Base-by-base conservation (phyloP, 1,140 invertebrate species). In the Ips typographus region DNA sequence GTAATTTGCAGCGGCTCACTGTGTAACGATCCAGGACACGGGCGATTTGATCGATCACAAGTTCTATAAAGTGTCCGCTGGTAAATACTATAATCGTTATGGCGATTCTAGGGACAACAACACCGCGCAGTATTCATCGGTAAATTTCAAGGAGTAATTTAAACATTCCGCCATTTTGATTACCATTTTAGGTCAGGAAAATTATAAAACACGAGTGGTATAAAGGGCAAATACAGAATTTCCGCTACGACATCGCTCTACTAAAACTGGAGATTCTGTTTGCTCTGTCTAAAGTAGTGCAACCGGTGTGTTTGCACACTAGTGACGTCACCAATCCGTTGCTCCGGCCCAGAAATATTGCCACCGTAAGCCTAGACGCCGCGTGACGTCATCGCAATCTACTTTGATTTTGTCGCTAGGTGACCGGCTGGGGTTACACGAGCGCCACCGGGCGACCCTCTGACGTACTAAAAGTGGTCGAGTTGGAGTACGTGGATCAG, bases 361-460 rank as follows among this genome's bases (percentile, higher is more conserved):
- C 57, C 39, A 59, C 52, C 51, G 70, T 68, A 55, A 43, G 57
- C 4, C 40, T 37, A 22, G 6, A 63, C 58, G 41, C n/a, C 3
- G 22, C 22, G 7, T 49, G 7, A 49, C 7, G 44, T 3, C 44
- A 6, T 49, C 2, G 7, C 3, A 6, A 6, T 49, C 22, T 49
- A 49, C 22, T 22, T 49, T 49, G 7, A 22, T 22, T 8, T 22
- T 49, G 1, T 49, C 3, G 40, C 0, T 40, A 76, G 75, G 66
- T 76, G 2, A 74, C 74, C 22, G 75, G 75, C 6, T 76, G 74
- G 74, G 74, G 75, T 8, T 75, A 65, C 65, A 76, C 75, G 7
- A 51, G 40, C 62, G 39, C 49, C 36, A 56, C 51, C 22, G 63
- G 63, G 53, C 40, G 69, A 36, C 70, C 66, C 6, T 74, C 75